Evolutionary conservation across 2,113 vertebrate genomes (phyloP).

Genomic region (Sylvietta virens): DNA sequence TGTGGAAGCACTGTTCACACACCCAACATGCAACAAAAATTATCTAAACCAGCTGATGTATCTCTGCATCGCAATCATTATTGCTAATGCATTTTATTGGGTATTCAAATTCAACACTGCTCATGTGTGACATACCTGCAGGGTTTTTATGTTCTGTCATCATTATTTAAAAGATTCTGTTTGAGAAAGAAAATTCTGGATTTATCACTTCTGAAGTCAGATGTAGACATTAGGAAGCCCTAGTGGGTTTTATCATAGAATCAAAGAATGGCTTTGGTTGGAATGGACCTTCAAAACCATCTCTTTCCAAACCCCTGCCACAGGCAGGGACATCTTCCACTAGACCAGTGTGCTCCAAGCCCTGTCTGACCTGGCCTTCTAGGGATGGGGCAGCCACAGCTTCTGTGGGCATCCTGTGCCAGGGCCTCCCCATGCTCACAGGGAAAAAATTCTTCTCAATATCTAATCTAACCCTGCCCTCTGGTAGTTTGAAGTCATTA

Average conservation of each 20-base stretch:
- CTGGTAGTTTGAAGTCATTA: neutral
- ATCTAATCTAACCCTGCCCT: neutral
- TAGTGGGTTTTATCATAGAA: neutral
- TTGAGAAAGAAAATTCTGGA: neutral
- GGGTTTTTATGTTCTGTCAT: neutral
- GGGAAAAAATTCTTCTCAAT: neutral
- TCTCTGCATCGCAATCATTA: neutral
- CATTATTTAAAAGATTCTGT: neutral
- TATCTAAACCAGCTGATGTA: neutral
- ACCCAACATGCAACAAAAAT: neutral
- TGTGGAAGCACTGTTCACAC: neutral
- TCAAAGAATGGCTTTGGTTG: neutral
- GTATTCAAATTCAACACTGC: neutral
- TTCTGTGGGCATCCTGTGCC: neutral
- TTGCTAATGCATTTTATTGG: neutral
- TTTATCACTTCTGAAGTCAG: neutral
- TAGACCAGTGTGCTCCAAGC: neutral
- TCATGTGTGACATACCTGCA: neutral
- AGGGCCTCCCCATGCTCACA: neutral
- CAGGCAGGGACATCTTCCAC: neutral
- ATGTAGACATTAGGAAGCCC: neutral
- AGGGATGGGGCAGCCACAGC: neutral
- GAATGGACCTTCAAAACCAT: neutral
- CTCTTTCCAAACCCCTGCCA: neutral
- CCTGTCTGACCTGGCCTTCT: neutral